These are phyloP conservation scores for Atrina japonica DNA, from an alignment of 2,888 invertebrate genomes.

Conservation along the genomic window DNA sequence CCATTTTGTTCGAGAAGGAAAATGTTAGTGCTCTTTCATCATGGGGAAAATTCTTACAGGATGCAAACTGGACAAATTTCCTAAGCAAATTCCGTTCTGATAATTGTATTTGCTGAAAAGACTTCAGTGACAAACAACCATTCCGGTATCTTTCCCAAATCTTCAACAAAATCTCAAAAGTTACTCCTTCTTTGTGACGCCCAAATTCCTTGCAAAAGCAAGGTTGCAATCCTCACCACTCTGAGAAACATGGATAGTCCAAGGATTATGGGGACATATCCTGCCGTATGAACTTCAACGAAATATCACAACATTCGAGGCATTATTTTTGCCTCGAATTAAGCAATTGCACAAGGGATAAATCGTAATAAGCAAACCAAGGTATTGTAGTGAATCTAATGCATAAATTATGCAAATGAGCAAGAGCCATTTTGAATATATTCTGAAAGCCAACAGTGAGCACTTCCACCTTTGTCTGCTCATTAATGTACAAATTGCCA, in stretches of 20 bases:
- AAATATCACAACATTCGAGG: constrained; percentile 34
- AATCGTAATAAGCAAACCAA: constrained; percentile 31
- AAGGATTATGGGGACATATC: constrained; percentile 36
- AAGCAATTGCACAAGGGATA: constrained; percentile 31
- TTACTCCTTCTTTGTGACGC: constrained; percentile 36
- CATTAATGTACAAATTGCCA: no score
- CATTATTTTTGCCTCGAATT: constrained; percentile 14
- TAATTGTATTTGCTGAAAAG: constrained; percentile 45
- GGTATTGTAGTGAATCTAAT: constrained; percentile 48
- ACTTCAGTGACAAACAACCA: constrained; percentile 44
- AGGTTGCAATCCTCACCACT: constrained; percentile 36
- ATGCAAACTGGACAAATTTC: constrained; percentile 42
- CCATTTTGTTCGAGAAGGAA: constrained; percentile 46
- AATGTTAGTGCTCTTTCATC: constrained; percentile 41
- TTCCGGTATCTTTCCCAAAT: constrained; percentile 47
- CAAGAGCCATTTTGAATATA: constrained; percentile 43
- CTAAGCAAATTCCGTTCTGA: constrained; percentile 41
- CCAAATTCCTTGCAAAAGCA: constrained; percentile 34
- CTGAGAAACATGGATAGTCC: constrained; percentile 41
- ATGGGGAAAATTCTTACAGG: constrained; percentile 40
- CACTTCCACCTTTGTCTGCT: neutral
- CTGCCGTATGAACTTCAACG: constrained; percentile 38
- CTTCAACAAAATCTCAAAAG: constrained; percentile 36
- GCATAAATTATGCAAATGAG: constrained; percentile 71
- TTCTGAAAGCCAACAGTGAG: constrained; percentile 9